A percentile compares a stretch with the other conserved stretches of the same genome.
These are phyloP conservation scores for Athalia cordata DNA, from an alignment of 2,888 invertebrate genomes.

Conservation along the genomic window DNA sequence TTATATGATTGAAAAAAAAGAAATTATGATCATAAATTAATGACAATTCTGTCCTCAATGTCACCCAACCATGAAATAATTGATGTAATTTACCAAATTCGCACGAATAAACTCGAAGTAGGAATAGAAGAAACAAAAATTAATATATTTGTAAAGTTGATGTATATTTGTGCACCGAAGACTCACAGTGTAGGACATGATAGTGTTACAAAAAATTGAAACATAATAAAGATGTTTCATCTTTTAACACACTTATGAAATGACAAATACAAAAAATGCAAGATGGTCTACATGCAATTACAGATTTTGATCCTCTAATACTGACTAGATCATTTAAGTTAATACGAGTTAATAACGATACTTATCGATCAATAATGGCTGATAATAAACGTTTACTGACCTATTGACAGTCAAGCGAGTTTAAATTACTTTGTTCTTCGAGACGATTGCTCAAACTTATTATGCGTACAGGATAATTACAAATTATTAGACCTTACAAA, in stretches of 20 bases:
- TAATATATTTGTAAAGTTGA: neutral
- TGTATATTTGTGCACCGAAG: constrained; percentile 31
- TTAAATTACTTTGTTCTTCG: too few species aligned
- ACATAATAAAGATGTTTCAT: neutral
- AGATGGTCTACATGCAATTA: constrained; percentile 10
- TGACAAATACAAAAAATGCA: constrained; percentile 11
- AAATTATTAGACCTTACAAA: neutral
- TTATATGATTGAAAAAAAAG: constrained; percentile 33
- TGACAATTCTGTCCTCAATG: constrained; percentile 4
- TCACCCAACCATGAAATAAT: neutral
- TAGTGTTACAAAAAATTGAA: constrained; percentile 6
- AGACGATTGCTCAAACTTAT: too few species aligned
- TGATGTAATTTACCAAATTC: neutral
- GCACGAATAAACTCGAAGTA: constrained; percentile 6
- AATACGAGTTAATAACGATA: constrained; percentile 46
- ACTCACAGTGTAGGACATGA: constrained; percentile 3
- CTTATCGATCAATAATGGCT: constrained; percentile 30
- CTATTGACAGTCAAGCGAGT: too few species aligned
- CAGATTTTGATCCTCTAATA: constrained; percentile 54
- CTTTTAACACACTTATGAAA: neutral
- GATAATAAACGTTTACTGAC: constrained; percentile 20
- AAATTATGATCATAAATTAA: neutral
- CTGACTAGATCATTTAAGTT: constrained; percentile 58
- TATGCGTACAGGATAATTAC: neutral
- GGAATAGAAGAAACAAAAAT: neutral